A percentile compares a stretch with the other conserved stretches of the same genome.
Evolutionary conservation across 2,888 invertebrate genomes (phyloP).

Genomic region (Adelphocoris suturalis): DNA sequence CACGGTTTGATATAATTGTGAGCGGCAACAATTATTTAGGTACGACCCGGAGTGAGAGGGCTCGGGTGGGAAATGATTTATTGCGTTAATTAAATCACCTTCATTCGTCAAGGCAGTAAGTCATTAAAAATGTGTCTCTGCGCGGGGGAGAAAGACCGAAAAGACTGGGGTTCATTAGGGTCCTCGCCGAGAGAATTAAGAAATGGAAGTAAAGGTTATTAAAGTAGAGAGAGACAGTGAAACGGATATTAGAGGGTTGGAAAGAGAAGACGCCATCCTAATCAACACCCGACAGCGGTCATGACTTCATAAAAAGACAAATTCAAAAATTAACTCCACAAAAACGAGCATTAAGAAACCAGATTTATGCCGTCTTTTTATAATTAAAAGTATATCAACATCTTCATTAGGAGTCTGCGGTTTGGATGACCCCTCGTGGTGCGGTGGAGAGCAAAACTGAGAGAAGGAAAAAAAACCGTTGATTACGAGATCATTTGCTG

Average conservation of each 20-base stretch:
- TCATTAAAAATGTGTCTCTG: conserved; percentile 13
- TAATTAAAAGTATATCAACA: conserved; percentile 55
- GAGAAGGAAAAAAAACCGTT: not conserved
- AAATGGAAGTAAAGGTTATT: conserved; percentile 37
- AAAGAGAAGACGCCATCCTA: conserved; percentile 19
- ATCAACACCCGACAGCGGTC: conserved; percentile 23
- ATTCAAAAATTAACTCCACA: conserved; percentile 20
- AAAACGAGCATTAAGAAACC: conserved; percentile 20
- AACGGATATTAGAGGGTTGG: not conserved
- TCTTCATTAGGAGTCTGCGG: not conserved
- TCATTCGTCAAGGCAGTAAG: conserved; percentile 30
- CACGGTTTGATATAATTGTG: conserved; percentile 27
- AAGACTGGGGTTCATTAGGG: conserved; percentile 13
- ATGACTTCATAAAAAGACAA: not conserved
- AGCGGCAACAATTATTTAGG: not conserved
- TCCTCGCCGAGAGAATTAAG: not conserved
- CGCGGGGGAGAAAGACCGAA: not conserved
- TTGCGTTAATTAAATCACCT: not conserved
- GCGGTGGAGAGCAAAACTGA: not conserved
- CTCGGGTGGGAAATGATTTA: not conserved
- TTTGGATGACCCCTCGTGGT: not conserved
- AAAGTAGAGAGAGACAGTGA: not conserved
- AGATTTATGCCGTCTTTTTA: conserved; percentile 30
- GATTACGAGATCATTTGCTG: not conserved
- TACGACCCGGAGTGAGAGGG: not conserved